Evolutionary conservation across 2,888 invertebrate species (phyloP).

Genomic region (Merodon equestris): DNA sequence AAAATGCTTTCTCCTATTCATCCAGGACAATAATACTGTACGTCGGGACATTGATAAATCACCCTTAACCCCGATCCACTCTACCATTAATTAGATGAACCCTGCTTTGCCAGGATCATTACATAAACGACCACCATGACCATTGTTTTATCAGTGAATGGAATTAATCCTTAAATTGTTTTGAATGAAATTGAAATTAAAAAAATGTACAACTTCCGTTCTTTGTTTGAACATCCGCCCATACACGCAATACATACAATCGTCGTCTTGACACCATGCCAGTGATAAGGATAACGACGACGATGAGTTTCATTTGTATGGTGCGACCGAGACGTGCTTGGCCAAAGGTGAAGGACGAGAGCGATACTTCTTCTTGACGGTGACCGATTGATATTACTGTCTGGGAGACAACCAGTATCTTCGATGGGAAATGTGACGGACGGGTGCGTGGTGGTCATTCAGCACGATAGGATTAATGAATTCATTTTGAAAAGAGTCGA

Average conservation of each 20-base stretch:
- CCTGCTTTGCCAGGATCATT: not conserved
- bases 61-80: constrained; percentile 26
- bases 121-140: constrained; percentile 21
- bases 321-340: not conserved
- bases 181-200: constrained; percentile 43
- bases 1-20: constrained; percentile 25
- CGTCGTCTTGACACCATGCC: constrained; percentile 26
- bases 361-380: constrained; percentile 42
- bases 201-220: constrained; percentile 14
- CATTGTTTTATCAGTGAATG: not conserved
- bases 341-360: not conserved
- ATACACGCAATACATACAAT: not conserved
- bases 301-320: constrained; percentile 43
- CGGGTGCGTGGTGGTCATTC: not conserved
- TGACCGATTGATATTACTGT: constrained; percentile 54
- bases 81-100: constrained; percentile 42
- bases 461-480: constrained; percentile 50
- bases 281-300: constrained; percentile 50
- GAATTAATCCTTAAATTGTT: constrained; percentile 34
- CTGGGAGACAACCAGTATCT: constrained; percentile 16
- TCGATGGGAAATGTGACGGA: not conserved
- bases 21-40: not conserved
- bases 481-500: constrained; percentile 56
- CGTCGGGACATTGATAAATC: constrained; percentile 54
- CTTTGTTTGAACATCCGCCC: not conserved